phyloP scores from a whole-genome alignment of 2,888 invertebrate species.

The Oeneis ivallda region DNA sequence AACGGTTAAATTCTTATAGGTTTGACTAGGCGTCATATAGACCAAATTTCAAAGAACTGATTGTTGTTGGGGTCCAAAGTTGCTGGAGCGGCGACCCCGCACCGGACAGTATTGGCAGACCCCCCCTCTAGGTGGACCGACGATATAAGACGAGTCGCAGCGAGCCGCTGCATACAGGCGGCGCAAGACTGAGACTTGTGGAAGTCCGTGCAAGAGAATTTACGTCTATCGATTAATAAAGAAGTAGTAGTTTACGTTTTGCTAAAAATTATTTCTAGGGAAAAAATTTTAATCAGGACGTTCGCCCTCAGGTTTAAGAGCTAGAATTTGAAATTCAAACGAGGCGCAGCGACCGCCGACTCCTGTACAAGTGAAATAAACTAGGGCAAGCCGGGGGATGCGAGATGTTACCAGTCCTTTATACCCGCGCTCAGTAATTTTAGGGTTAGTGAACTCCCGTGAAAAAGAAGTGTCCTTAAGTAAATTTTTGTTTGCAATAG shows the following conservation, averaged over 20 bases:
- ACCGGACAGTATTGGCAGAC: no score
- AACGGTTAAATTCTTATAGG: no score
- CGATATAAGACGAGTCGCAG: no score
- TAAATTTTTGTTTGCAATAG: neutral
- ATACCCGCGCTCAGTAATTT: constrained; percentile 44
- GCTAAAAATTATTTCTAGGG: neutral
- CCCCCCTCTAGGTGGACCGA: no score
- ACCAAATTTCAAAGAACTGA: no score
- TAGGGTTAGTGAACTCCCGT: constrained; percentile 58
- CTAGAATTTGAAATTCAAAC: constrained; percentile 32
- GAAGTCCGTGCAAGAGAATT: neutral
- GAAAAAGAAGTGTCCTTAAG: constrained; percentile 18
- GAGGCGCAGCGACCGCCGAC: constrained; percentile 20
- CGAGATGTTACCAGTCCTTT: constrained; percentile 39
- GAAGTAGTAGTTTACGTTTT: neutral
- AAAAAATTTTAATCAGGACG: constrained; percentile 15
- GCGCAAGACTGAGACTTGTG: no score
- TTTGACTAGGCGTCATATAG: no score
- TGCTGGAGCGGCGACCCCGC: no score
- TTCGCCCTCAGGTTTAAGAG: constrained; percentile 22
- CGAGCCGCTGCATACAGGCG: no score
- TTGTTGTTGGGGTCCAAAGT: no score
- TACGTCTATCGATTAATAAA: no score
- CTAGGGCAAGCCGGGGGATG: constrained; percentile 42
- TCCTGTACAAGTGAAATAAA: constrained; percentile 39